Conservation (phyloP, 2,888 invertebrate species). For the Antheraea assamensis region DNA sequence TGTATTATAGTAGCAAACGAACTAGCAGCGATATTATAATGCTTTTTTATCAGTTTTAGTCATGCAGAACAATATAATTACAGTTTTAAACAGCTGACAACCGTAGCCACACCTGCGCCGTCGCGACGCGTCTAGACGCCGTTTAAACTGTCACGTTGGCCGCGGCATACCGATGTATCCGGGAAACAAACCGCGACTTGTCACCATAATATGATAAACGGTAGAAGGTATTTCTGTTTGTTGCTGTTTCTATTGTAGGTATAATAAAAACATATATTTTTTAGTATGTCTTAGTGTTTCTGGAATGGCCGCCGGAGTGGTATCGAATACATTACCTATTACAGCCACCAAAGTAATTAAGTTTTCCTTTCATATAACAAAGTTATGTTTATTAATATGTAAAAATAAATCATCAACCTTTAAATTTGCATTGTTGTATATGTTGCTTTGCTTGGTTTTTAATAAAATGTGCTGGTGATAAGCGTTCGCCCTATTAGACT, state of each 20-base stretch:
- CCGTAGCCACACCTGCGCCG: neutral
- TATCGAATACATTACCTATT: too few relatives aligned
- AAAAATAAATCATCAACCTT: too few relatives aligned
- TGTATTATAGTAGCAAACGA: too few relatives aligned
- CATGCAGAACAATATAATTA: neutral
- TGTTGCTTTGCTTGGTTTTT: too few relatives aligned
- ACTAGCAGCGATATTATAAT: too few relatives aligned
- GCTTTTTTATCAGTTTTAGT: neutral
- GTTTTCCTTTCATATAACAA: too few relatives aligned
- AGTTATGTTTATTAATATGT: too few relatives aligned
- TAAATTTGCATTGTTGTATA: too few relatives aligned
- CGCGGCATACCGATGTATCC: constrained; percentile 2
- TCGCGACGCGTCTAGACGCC: neutral
- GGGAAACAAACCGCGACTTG: neutral
- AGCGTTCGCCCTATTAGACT: too few relatives aligned
- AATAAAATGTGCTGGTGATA: too few relatives aligned
- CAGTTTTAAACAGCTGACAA: neutral
- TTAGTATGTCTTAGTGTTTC: neutral
- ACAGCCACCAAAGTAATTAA: too few relatives aligned
- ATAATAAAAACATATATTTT: too few relatives aligned
- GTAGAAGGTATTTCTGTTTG: neutral
- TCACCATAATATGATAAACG: neutral
- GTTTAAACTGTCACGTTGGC: neutral
- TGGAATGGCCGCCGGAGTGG: neutral
- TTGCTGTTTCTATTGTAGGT: neutral